These are phyloP conservation scores for Silurus aristotelis DNA, from an alignment of 2,797 vertebrate species.

Conservation along the genomic window DNA sequence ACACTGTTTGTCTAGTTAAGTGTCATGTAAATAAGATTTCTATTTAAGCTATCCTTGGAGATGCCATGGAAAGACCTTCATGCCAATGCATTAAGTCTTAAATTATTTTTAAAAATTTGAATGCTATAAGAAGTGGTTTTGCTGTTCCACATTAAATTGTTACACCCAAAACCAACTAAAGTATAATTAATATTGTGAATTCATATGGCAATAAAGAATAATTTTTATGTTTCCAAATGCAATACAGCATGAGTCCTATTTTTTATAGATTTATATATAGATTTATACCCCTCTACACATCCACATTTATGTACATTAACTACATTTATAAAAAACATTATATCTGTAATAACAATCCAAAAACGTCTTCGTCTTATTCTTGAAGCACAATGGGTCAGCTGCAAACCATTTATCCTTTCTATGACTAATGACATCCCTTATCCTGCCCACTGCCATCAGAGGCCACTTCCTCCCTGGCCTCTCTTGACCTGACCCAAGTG, in stretches of 20 bases:
- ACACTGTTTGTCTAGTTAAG: background rate
- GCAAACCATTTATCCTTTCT: conserved; percentile 76
- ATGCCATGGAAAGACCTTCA: background rate
- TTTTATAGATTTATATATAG: too few species aligned
- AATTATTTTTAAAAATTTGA: background rate
- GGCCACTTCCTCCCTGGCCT: conserved; percentile 69
- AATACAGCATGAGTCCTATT: background rate
- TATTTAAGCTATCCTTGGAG: background rate
- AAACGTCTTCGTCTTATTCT: conserved; percentile 48
- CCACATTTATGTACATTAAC: background rate
- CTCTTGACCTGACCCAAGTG: conserved; percentile 58
- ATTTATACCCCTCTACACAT: background rate
- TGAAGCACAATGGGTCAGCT: conserved; percentile 61
- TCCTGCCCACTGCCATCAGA: conserved; percentile 64
- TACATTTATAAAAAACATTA: background rate
- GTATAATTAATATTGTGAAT: background rate
- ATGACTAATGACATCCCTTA: conserved; percentile 75
- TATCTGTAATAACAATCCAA: conserved; percentile 10
- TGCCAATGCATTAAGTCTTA: background rate
- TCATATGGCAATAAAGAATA: background rate
- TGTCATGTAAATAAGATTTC: background rate
- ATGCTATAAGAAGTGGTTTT: background rate
- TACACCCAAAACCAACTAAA: background rate
- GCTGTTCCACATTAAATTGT: background rate
- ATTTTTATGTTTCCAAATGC: background rate